Percentiles rank a stretch among this genome's conserved stretches.
Conservation (phyloP, 2,113 vertebrate species). For the Oxyura jamaicensis region DNA sequence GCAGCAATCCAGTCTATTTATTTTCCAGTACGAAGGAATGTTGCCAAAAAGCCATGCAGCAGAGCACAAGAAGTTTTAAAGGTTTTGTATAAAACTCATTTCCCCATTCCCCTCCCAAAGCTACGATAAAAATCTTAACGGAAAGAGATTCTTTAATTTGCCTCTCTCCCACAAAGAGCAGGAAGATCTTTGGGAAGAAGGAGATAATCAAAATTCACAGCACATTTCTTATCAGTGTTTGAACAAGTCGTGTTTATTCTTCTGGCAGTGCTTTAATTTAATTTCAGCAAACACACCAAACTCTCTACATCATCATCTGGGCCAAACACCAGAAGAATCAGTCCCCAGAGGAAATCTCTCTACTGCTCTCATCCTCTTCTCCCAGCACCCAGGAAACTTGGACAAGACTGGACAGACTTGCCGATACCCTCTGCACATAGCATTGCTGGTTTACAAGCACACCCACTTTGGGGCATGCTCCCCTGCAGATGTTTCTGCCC, state of each 20-base stretch:
- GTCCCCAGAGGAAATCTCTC: not conserved
- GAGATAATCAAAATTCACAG: not conserved
- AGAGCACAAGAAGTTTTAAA: not conserved
- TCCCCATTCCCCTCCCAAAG: not conserved
- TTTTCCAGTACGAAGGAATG: not conserved
- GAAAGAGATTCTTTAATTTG: conserved; percentile 24
- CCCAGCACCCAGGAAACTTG: not conserved
- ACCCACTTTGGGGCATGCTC: not conserved
- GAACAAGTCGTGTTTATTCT: conserved; percentile 13
- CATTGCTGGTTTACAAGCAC: not conserved
- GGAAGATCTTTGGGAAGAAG: not conserved
- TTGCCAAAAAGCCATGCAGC: not conserved
- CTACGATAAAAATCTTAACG: conserved; percentile 23
- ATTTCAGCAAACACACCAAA: conserved; percentile 33
- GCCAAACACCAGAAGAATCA: not conserved
- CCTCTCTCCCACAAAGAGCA: not conserved
- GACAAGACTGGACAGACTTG: not conserved
- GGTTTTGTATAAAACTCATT: not conserved
- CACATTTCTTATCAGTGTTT: conserved; percentile 39
- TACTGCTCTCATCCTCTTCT: not conserved
- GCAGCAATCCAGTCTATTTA: not conserved
- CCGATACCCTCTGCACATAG: not conserved
- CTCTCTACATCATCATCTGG: not conserved
- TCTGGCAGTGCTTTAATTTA: conserved; percentile 15
- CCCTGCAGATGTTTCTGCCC: not conserved